Base-by-base conservation (phyloP, 2,113 vertebrate species). In the Rostratula benghalensis region DNA sequence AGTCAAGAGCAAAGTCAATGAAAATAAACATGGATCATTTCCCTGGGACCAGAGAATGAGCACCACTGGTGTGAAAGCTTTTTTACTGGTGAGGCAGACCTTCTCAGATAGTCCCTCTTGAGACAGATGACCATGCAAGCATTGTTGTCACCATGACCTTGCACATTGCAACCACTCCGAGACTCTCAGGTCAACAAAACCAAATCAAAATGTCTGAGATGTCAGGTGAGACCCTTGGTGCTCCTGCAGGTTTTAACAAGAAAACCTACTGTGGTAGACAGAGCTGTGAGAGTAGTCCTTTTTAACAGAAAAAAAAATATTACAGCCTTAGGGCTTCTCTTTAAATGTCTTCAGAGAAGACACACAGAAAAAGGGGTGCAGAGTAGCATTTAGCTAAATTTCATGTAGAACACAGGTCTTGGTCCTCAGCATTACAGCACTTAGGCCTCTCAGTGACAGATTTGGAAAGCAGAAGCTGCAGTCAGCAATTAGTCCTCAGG, bases 131-230 rank as follows among this genome's bases (percentile, higher is more conserved):
- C 33, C 4, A 11, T 16, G 18, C 45, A 78, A 30, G 10, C 54
- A 41, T 37, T 0, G 0, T 28, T 83, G 30, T 30, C 30, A 46
- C 11, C 7, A 33, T 27, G 54, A 25, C 54, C 30, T 74, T 3
- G 9, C 57, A 45, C 37, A 14, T 2, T 76, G 16, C 14, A 89
- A 71, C 46, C 22, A n/a, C 27, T 25, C 2, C 8, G 11, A 93
- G 15, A 5, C 12, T 70, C 43, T 71, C 41, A 68, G 22, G 12
- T n/a, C 59, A 41, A 64, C 11, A 35, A 76, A 85, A 80, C 10
- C 23, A 67, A 71, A 73, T n/a, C 43, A 41, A 7, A 3, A 7
- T 5, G 11, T 39, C 35, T 74, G 64, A 77, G 28, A 20, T 69
- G 17, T 28, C 50, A 81, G 37, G 23, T 51, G 54, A 94, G 39